phyloP scores from a whole-genome alignment of 64 coral and sea anemone species.

The Pocillopora verrucosa region DNA sequence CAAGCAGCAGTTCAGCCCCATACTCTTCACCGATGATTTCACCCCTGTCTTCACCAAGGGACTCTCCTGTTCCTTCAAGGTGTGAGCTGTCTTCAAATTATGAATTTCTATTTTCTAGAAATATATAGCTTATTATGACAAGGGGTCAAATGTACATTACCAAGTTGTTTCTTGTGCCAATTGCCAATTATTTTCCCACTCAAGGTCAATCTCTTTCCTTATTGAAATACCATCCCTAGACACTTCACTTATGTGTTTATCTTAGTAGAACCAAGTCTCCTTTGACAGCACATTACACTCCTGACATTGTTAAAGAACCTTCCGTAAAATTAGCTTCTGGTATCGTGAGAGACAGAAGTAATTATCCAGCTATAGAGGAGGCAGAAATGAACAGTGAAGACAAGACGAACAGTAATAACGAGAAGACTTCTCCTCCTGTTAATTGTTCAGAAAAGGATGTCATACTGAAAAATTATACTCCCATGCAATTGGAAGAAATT shows the following conservation, averaged over 20 bases:
- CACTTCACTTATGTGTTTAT: neutral
- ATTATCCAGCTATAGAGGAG: neutral
- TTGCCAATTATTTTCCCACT: too few species aligned
- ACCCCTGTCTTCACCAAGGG: conserved; percentile 65
- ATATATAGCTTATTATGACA: too few species aligned
- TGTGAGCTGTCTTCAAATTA: neutral
- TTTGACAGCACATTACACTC: conserved; percentile 61
- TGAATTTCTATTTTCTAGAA: neutral
- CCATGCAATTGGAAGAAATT: conserved; percentile 52
- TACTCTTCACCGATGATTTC: conserved; percentile 69
- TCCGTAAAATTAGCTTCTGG: conserved; percentile 38
- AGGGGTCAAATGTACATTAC: too few species aligned
- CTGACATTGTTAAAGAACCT: conserved; percentile 54
- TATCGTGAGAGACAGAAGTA: conserved; percentile 10
- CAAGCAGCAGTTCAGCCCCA: conserved; percentile 62
- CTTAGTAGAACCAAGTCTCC: conserved; percentile 48
- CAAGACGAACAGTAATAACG: neutral
- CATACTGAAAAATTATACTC: conserved; percentile 32
- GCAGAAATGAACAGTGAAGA: conserved; percentile 5
- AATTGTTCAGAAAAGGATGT: neutral
- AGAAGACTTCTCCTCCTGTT: neutral
- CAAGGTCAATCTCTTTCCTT: too few species aligned
- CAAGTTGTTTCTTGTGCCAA: too few species aligned
- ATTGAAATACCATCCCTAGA: neutral
- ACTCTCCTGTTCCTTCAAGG: conserved; percentile 66